These are phyloP conservation scores for Chrysemys picta DNA, from an alignment of 2,113 vertebrate species.

Conservation along the genomic window DNA sequence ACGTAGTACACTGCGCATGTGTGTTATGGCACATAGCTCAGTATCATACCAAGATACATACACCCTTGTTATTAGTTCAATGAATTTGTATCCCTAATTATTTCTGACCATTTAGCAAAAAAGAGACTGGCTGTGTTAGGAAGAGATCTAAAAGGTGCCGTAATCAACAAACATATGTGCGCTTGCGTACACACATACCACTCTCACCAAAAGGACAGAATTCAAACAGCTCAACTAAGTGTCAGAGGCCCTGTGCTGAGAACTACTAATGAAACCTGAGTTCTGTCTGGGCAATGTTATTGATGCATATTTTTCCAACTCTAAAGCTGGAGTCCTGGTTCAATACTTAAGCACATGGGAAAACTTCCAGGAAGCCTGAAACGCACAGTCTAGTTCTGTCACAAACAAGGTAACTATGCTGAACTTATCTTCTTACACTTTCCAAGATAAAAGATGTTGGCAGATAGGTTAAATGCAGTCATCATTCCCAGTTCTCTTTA, in stretches of 20 bases:
- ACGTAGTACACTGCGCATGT: rapidly evolving
- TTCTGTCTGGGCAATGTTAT: background rate
- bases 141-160: rapidly evolving
- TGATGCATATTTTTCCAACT: background rate
- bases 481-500: background rate
- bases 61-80: rapidly evolving
- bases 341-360: background rate
- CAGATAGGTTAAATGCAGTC: background rate
- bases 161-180: rapidly evolving
- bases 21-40: rapidly evolving
- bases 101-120: rapidly evolving
- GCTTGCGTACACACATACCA: rapidly evolving
- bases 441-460: background rate
- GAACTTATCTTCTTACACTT: rapidly evolving
- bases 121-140: rapidly evolving
- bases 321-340: background rate
- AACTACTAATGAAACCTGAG: background rate
- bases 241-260: background rate
- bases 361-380: background rate
- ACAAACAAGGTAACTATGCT: background rate
- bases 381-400: background rate
- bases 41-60: background rate
- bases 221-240: background rate
- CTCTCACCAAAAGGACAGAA: background rate
- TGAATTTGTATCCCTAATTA: rapidly evolving